A percentile compares a stretch with the other conserved stretches of the same genome.
Evolutionary conservation across 2,113 vertebrate species (phyloP).

Genomic region (Carassius carassius): DNA sequence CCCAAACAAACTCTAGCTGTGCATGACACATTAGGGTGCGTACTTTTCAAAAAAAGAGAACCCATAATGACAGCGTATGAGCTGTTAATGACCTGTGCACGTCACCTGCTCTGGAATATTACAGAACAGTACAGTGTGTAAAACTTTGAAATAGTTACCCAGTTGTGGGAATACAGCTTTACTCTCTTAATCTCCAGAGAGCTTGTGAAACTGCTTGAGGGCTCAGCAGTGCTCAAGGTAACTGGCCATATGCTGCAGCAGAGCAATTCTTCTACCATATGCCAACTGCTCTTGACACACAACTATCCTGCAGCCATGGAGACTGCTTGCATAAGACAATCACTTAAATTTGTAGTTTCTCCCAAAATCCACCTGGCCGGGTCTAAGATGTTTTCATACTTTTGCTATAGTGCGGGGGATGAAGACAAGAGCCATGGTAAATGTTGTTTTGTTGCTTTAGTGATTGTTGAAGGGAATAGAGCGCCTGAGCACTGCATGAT

Average conservation of each 20-base stretch:
- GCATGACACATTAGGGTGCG: conserved; percentile 3
- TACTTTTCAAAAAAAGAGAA: not conserved
- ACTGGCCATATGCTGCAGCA: conserved; percentile 57
- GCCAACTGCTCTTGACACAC: conserved; percentile 44
- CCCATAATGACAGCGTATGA: not conserved
- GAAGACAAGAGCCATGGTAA: conserved; percentile 50
- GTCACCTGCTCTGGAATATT: not conserved
- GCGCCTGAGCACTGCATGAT: not conserved
- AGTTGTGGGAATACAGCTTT: conserved; percentile 29
- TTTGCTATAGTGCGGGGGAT: conserved; percentile 37
- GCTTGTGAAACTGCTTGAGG: conserved; percentile 35
- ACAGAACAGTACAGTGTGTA: not conserved
- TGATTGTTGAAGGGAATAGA: not conserved
- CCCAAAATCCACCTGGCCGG: conserved; percentile 44
- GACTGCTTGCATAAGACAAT: conserved; percentile 18
- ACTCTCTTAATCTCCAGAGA: conserved; percentile 49
- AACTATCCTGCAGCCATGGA: conserved; percentile 35
- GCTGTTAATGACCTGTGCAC: not conserved
- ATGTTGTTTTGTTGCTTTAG: not conserved
- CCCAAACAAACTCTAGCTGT: conserved; percentile 16
- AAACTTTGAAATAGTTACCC: conserved; percentile 13
- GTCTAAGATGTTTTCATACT: conserved; percentile 38
- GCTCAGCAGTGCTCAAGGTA: conserved; percentile 22
- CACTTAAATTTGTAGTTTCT: conserved; percentile 33
- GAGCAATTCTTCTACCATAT: conserved; percentile 39